Conservation (phyloP, 2,888 invertebrate genomes). For the Drosophila monieri region DNA sequence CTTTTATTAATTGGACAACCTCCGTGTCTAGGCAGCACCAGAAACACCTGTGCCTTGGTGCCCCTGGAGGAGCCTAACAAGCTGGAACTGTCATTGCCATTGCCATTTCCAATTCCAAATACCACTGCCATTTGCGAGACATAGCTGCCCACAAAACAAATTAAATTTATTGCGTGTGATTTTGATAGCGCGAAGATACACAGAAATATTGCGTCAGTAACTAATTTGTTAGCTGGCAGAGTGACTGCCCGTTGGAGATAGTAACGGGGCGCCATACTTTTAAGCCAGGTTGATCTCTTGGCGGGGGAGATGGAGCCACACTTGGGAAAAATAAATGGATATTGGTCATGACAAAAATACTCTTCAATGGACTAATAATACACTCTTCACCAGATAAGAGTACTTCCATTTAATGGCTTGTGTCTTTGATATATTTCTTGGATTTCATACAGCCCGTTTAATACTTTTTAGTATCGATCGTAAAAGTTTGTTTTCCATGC, state of each 20-base stretch:
- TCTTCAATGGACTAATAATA: neutral
- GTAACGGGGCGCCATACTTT: slow-evolving; percentile 38
- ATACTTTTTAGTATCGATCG: neutral
- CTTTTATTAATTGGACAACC: slow-evolving; percentile 73
- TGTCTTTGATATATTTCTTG: neutral
- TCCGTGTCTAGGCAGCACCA: slow-evolving; percentile 16
- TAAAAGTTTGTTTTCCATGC: slow-evolving; percentile 2
- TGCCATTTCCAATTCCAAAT: slow-evolving; percentile 1
- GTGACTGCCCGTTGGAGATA: slow-evolving; percentile 29
- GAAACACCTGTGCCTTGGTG: slow-evolving; percentile 25
- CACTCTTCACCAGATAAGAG: neutral
- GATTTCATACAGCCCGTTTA: neutral
- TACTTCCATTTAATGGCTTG: neutral
- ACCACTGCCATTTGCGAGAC: slow-evolving; percentile 1
- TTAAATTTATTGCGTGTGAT: slow-evolving; percentile 77
- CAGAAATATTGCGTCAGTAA: slow-evolving; percentile 75
- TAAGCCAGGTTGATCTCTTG: neutral
- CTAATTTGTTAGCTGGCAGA: slow-evolving; percentile 66
- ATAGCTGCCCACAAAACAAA: slow-evolving; percentile 51
- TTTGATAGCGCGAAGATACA: slow-evolving; percentile 69
- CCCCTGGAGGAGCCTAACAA: neutral
- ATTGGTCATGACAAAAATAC: neutral
- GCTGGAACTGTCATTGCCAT: slow-evolving; percentile 42
- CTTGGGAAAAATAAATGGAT: neutral
- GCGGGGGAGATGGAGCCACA: slow-evolving; percentile 7